These are phyloP conservation scores for Pararge aegeria DNA, from an alignment of 1,140 invertebrate species.

Conservation along the genomic window DNA sequence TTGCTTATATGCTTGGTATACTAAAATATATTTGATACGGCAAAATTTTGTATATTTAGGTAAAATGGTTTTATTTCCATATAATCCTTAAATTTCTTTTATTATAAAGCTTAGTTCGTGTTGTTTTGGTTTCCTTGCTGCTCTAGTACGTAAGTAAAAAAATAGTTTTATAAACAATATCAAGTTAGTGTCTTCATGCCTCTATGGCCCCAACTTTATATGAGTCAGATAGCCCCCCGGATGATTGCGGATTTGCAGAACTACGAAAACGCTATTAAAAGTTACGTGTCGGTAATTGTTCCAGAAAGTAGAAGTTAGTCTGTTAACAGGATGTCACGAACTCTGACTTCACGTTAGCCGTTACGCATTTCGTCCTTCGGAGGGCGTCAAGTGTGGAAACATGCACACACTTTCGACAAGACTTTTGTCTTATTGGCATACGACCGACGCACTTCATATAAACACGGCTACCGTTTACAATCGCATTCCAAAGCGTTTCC, in stretches of 20 bases:
- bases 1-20: too few relatives aligned
- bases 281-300: conserved; percentile 15
- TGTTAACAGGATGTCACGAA: conserved; percentile 58
- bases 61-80: too few relatives aligned
- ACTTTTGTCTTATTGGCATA: neutral
- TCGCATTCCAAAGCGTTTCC: too few relatives aligned
- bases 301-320: conserved; percentile 29
- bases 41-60: too few relatives aligned
- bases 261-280: neutral
- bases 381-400: conserved; percentile 42
- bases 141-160: too few relatives aligned
- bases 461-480: too few relatives aligned
- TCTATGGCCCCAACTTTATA: neutral
- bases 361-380: conserved; percentile 65
- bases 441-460: neutral
- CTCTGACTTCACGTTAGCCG: conserved; percentile 29
- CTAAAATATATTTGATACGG: too few relatives aligned
- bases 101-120: too few relatives aligned
- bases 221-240: neutral
- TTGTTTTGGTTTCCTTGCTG: too few relatives aligned
- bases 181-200: too few relatives aligned
- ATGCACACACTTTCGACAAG: conserved; percentile 9
- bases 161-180: too few relatives aligned
- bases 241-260: neutral
- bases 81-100: too few relatives aligned